These are phyloP conservation scores for Mesoligia furuncula DNA, from an alignment of 2,888 invertebrate genomes.

Conservation along the genomic window DNA sequence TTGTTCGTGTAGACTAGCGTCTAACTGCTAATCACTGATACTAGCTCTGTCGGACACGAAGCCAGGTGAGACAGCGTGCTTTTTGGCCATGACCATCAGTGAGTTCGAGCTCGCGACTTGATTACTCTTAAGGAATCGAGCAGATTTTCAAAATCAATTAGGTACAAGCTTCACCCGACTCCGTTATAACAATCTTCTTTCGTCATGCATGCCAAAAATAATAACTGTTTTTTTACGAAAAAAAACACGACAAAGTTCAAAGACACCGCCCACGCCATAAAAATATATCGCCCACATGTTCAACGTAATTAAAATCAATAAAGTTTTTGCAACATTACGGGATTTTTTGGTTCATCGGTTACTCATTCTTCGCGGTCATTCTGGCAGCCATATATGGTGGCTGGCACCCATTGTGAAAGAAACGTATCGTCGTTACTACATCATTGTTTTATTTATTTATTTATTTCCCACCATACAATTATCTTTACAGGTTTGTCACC, in stretches of 20 bases:
- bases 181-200: constrained; percentile 2
- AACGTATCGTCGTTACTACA: background rate
- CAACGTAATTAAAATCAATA: constrained; percentile 43
- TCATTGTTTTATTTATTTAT: too few species aligned
- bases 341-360: constrained; percentile 44
- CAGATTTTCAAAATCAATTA: background rate
- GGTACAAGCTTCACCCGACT: background rate
- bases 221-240: background rate
- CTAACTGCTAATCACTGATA: too few species aligned
- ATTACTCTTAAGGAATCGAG: too few species aligned
- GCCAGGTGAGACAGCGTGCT: too few species aligned
- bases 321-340: constrained; percentile 49
- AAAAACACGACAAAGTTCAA: constrained; percentile 10
- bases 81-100: too few species aligned
- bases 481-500: too few species aligned
- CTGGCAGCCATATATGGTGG: constrained; percentile 35
- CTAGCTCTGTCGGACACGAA: too few species aligned
- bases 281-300: constrained; percentile 35
- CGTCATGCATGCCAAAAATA: background rate
- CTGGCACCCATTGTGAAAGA: constrained; percentile 38
- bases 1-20: too few species aligned
- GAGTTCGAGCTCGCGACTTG: too few species aligned
- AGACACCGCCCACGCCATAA: constrained; percentile 36
- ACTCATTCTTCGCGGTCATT: constrained; percentile 36
- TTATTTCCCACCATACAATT: too few species aligned